phyloP scores from a whole-genome alignment of 2,888 invertebrate species.

The Eulithis prunata region DNA sequence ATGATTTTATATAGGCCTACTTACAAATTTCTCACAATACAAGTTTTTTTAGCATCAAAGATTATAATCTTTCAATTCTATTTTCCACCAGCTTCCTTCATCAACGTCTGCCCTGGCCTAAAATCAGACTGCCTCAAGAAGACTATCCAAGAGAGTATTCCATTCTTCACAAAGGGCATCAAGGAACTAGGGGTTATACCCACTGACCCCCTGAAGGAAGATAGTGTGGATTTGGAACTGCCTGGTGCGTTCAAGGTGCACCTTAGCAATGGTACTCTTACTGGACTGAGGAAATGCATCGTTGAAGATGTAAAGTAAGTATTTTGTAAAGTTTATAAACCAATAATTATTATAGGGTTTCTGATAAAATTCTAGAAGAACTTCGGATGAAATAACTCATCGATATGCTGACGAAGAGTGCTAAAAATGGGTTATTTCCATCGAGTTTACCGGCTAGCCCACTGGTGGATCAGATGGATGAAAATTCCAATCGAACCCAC shows the following conservation, averaged over 20 bases:
- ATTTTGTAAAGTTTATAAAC: slow-evolving; percentile 3
- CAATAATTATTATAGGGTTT: no score
- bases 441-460: no score
- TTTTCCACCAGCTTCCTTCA: slow-evolving; percentile 54
- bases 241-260: slow-evolving; percentile 64
- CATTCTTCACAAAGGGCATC: slow-evolving; percentile 61
- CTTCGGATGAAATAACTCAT: no score
- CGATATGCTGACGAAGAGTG: no score
- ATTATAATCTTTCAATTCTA: slow-evolving; percentile 2
- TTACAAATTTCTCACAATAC: no score
- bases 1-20: no score
- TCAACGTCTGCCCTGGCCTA: slow-evolving; percentile 57
- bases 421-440: no score
- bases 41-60: no score
- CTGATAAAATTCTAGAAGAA: no score
- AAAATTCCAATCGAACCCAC: no score
- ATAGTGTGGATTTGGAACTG: slow-evolving; percentile 51
- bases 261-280: slow-evolving; percentile 57
- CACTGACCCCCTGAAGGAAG: slow-evolving; percentile 58
- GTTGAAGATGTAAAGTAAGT: slow-evolving; percentile 63
- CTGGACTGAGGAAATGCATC: slow-evolving; percentile 65
- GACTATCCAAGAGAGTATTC: slow-evolving; percentile 58
- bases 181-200: slow-evolving; percentile 56
- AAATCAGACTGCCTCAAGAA: slow-evolving; percentile 63
- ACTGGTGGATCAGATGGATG: no score